phyloP scores from a whole-genome alignment of 64 coral and sea anemone genomes.

The Montipora sp. region DNA sequence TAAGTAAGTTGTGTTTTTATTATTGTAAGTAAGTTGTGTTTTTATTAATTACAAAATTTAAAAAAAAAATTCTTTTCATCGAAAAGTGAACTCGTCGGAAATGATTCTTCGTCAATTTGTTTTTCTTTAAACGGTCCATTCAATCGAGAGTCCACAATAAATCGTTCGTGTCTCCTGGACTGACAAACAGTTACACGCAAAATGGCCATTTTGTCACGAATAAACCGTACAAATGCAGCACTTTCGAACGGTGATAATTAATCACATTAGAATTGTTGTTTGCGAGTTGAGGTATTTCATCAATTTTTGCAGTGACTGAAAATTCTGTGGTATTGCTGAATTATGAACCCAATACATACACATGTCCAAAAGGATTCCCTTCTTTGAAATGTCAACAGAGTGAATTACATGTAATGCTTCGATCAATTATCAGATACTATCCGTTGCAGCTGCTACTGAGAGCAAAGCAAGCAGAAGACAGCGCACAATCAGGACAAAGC shows the following conservation, averaged over 20 bases:
- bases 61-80: slow-evolving; percentile 13
- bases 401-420: slow-evolving; percentile 33
- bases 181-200: background rate
- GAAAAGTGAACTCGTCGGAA: background rate
- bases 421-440: slow-evolving; percentile 49
- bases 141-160: background rate
- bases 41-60: no score
- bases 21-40: no score
- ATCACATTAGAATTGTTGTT: background rate
- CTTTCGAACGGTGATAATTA: background rate
- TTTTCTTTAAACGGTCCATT: background rate
- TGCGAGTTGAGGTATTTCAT: background rate
- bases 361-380: background rate
- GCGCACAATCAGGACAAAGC: background rate
- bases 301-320: background rate
- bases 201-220: background rate
- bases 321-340: background rate
- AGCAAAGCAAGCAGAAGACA: background rate
- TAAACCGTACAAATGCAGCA: background rate
- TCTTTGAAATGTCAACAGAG: slow-evolving; percentile 32
- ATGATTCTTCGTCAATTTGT: slow-evolving; percentile 4
- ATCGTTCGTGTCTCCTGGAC: background rate
- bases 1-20: no score
- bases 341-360: background rate
- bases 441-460: slow-evolving; percentile 35